A percentile compares a stretch with the other conserved stretches of the same genome.
These are phyloP conservation scores for Nothura maculosa DNA, from an alignment of 2,797 vertebrate species.

Conservation along the genomic window DNA sequence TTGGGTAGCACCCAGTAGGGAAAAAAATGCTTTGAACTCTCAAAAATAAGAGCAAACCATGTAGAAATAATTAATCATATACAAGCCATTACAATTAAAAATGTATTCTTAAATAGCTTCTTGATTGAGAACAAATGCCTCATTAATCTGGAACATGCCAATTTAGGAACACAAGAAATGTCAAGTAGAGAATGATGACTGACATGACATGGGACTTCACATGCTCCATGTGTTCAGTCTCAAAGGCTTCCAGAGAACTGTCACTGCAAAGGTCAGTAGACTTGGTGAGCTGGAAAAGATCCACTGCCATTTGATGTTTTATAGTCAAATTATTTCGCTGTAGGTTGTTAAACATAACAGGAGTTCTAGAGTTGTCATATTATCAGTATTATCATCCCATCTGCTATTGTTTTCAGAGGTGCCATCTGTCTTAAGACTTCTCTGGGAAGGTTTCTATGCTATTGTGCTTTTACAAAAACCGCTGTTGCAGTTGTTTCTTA, in stretches of 20 bases:
- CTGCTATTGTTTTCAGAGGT: background rate
- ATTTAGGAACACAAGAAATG: constrained; percentile 78
- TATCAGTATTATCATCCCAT: background rate
- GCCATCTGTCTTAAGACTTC: background rate
- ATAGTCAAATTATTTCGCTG: constrained; percentile 17
- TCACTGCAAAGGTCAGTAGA: constrained; percentile 48
- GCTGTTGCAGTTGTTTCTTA: background rate
- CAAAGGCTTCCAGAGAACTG: constrained; percentile 48
- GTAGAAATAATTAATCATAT: constrained; percentile 83
- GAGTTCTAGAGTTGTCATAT: background rate
- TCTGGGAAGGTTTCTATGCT: background rate
- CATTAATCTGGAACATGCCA: constrained; percentile 82
- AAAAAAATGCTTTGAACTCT: constrained; percentile 65
- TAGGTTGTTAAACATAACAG: background rate
- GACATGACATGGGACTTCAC: constrained; percentile 63
- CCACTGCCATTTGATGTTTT: background rate
- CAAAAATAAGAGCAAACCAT: constrained; percentile 73
- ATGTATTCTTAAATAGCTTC: constrained; percentile 80
- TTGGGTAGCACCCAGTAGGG: constrained; percentile 6
- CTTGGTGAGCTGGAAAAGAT: constrained; percentile 38
- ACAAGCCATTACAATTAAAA: constrained; percentile 83
- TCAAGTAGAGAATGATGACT: constrained; percentile 77
- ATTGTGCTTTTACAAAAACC: background rate
- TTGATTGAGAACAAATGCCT: constrained; percentile 85
- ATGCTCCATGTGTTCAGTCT: constrained; percentile 43